Evolutionary conservation across 2,888 invertebrate species (phyloP).

Genomic region (Lasius fuliginosus): DNA sequence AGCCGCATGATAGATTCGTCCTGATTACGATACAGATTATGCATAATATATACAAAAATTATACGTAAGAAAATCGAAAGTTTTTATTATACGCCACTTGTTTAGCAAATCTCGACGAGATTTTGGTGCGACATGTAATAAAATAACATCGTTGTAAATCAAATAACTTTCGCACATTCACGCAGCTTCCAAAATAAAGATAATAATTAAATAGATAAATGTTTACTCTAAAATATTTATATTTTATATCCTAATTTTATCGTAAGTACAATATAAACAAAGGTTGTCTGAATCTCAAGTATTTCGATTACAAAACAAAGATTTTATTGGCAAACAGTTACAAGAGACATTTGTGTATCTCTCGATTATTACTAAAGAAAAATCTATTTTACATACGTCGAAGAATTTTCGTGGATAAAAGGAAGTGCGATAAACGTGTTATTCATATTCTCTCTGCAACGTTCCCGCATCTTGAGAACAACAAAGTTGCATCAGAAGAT

Average conservation of each 20-base stretch:
- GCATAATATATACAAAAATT: not conserved
- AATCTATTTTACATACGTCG: not conserved
- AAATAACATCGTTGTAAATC: not conserved
- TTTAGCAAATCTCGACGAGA: not conserved
- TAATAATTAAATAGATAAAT: not conserved
- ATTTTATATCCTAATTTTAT: not conserved
- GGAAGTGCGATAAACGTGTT: not conserved
- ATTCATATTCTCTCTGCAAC: not conserved
- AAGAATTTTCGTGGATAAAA: not conserved
- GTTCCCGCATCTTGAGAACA: not conserved
- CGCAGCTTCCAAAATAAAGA: not conserved
- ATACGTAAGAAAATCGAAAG: not conserved
- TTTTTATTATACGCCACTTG: not conserved
- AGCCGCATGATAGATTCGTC: conserved; percentile 30
- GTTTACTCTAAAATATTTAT: not conserved
- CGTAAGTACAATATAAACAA: not conserved
- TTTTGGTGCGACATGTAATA: not conserved
- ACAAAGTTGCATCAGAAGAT: not conserved
- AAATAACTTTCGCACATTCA: not conserved
- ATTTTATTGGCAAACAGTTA: not conserved
- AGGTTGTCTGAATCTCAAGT: not conserved
- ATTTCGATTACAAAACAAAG: not conserved
- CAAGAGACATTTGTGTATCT: not conserved
- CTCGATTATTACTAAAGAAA: not conserved
- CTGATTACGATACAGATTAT: conserved; percentile 28